Conservation (phyloP, 2,113 vertebrate species). For the Speoplatyrhinus poulsoni region DNA sequence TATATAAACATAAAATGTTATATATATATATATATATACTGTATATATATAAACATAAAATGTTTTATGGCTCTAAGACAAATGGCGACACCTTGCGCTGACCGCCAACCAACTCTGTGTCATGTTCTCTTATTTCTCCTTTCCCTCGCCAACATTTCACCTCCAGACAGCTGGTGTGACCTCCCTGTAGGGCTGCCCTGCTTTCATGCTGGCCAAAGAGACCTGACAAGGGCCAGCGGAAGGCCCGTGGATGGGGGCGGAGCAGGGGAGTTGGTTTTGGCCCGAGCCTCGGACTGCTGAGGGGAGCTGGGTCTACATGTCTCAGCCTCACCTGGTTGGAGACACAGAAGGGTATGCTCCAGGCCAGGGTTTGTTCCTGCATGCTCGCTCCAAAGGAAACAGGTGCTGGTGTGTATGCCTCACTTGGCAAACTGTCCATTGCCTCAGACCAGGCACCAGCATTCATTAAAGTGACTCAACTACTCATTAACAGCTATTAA, state of each 20-base stretch:
- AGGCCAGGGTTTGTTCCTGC: background rate
- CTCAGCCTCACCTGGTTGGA: slow-evolving; percentile 44
- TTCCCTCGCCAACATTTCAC: slow-evolving; percentile 20
- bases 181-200: background rate
- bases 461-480: slow-evolving; percentile 65
- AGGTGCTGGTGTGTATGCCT: slow-evolving; percentile 39
- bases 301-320: slow-evolving; percentile 36
- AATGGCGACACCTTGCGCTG: too few species aligned
- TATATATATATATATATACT: too few species aligned
- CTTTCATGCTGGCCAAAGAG: background rate
- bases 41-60: too few species aligned
- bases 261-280: slow-evolving; percentile 55
- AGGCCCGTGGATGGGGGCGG: slow-evolving; percentile 5
- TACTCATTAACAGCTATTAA: slow-evolving; percentile 65
- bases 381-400: slow-evolving; percentile 39
- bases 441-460: slow-evolving; percentile 42
- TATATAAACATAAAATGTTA: too few species aligned
- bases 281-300: slow-evolving; percentile 18
- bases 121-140: slow-evolving; percentile 20
- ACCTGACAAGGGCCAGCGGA: slow-evolving; percentile 11
- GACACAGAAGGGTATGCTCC: slow-evolving; percentile 18
- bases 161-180: slow-evolving; percentile 24
- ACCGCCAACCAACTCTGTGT: too few species aligned
- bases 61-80: too few species aligned
- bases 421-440: slow-evolving; percentile 18